Conservation (phyloP, 2,888 invertebrate genomes). For the Spisula subtruncata region DNA sequence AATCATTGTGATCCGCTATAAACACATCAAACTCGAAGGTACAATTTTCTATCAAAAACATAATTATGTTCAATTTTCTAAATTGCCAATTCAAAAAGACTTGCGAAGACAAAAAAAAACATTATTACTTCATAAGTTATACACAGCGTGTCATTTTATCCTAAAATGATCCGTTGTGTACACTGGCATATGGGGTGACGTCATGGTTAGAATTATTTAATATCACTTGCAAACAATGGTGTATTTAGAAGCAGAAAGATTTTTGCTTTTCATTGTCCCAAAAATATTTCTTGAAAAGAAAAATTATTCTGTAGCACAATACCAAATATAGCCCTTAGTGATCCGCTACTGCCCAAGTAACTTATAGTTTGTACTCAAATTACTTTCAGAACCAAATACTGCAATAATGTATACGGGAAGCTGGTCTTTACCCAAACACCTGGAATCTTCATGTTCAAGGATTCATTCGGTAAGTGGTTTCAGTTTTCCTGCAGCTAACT, state of each 20-base stretch:
- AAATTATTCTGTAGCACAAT: not conserved
- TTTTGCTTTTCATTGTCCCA: not conserved
- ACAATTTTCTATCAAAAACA: too few relatives aligned
- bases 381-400: not conserved
- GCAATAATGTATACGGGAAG: not conserved
- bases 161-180: not conserved
- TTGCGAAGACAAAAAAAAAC: too few relatives aligned
- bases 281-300: not conserved
- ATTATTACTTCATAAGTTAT: too few relatives aligned
- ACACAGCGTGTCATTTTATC: too few relatives aligned
- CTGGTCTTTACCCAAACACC: not conserved
- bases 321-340: too few relatives aligned
- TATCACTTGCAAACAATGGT: not conserved
- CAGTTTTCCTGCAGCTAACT: not conserved
- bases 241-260: not conserved
- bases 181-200: not conserved
- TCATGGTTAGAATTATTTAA: not conserved
- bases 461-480: not conserved
- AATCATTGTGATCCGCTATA: too few relatives aligned
- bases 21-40: too few relatives aligned
- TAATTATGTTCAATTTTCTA: too few relatives aligned
- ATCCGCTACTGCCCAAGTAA: not conserved
- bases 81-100: too few relatives aligned
- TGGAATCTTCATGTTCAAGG: not conserved
- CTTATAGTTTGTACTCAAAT: not conserved